A percentile compares a stretch with the other conserved stretches of the same genome.
Conservation (phyloP, 1,140 invertebrate species). For the Pinna nobilis region DNA sequence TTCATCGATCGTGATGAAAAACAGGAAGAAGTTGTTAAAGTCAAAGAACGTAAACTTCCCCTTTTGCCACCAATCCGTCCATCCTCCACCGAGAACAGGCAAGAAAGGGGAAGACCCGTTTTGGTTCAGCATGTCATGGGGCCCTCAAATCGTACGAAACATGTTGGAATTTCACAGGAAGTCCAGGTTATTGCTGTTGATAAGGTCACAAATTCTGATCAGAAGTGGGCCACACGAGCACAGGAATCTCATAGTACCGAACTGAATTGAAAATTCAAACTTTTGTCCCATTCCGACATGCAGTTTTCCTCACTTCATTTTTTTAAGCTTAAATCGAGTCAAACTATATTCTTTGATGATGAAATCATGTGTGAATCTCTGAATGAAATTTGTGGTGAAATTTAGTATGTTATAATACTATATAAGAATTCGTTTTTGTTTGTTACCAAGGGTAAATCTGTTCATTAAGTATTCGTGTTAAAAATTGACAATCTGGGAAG, state of each 20-base stretch:
- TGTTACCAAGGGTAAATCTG: too few species aligned
- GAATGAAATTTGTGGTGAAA: too few species aligned
- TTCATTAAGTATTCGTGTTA: too few species aligned
- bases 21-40: constrained; percentile 5
- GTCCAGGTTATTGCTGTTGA: constrained; percentile 59
- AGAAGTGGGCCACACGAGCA: constrained; percentile 44
- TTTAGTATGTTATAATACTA: too few species aligned
- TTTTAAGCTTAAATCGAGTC: background rate
- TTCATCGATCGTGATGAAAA: constrained; percentile 32
- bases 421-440: too few species aligned
- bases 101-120: constrained; percentile 23
- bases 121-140: constrained; percentile 33
- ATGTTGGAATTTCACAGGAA: constrained; percentile 41
- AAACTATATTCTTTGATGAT: too few species aligned
- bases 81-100: background rate
- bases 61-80: constrained; percentile 38
- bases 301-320: constrained; percentile 9
- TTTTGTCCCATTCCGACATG: constrained; percentile 8
- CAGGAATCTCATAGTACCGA: constrained; percentile 60
- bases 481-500: too few species aligned
- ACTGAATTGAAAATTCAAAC: constrained; percentile 44
- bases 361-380: too few species aligned
- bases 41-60: constrained; percentile 39
- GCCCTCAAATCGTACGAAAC: constrained; percentile 22
- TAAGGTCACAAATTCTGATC: constrained; percentile 41